Evolutionary conservation across 2,113 vertebrate species (phyloP), one percentile per base, ranked within the genome.

Genomic region (Desmodus rotundus): DNA sequence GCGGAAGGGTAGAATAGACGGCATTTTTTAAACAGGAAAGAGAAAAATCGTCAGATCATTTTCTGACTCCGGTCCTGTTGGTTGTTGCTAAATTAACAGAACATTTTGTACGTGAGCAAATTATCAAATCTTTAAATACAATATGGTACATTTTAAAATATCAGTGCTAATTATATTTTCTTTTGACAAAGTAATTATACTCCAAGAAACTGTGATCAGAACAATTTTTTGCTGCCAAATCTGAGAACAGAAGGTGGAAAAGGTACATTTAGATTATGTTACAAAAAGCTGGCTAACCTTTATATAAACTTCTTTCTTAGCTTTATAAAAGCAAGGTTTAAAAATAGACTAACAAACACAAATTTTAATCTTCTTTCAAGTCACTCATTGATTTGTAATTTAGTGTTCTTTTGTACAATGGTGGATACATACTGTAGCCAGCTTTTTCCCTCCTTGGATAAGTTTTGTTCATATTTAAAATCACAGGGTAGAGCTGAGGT

Each of bases 161-260:
- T 98, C 98, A 98, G 95, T 97, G 98, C 98, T 98, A 98, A 98
- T 98, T 98, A 98, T 98, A 98, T 98, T 99, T 98, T 97, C 92
- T 97, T 98, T 98, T 98, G 97, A 98, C 98, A 98, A 98, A 98
- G 97, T 98, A 98, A 98, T 98, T 98, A 97, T 97, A 97, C 98
- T 98, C 98, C 97, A 97, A 98, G 98, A 98, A 98, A 97, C 92
- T 7, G 17, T 97, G 98, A 98, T 98, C 97, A 89, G 98, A 97
- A 97, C 98, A 97, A 96, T 97, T 98, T 98, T 98, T 98, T 96
- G 95, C 96, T 98, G 98, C 97, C 98, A 98, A 98, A 97, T 98
- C 93, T 98, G 94, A 98, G 98, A 98, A 98, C 97, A 98, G 97
- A 98, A 98, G 97, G 97, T 98, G 96, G 97, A 97, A 98, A 98